Percentiles rank a stretch among this genome's conserved stretches.
Conservation (phyloP, 64 coral and sea anemone genomes). For the Porites australiensis region DNA sequence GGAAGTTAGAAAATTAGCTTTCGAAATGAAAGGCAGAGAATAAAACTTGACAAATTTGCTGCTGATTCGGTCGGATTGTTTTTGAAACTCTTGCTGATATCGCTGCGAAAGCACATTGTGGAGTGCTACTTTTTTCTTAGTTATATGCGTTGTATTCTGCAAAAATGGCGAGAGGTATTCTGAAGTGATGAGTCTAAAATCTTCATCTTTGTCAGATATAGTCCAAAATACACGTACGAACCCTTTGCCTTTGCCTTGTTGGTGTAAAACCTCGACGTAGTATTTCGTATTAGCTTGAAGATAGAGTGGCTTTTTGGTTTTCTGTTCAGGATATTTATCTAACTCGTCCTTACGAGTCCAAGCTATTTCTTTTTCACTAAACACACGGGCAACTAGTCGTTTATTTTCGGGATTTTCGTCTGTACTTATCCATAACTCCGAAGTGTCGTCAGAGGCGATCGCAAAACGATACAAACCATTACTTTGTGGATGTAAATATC, state of each 20-base stretch:
- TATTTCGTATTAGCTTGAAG: slow-evolving; percentile 51
- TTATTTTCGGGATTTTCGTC: slow-evolving; percentile 50
- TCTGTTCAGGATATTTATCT: slow-evolving; percentile 61
- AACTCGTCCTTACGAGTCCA: slow-evolving; percentile 43
- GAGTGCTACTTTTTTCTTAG: background rate
- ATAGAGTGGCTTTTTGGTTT: background rate
- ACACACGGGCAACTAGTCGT: slow-evolving; percentile 56
- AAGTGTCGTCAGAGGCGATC: slow-evolving; percentile 71
- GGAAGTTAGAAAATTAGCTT: background rate
- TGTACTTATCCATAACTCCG: slow-evolving; percentile 79
- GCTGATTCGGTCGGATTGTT: background rate
- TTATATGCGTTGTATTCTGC: background rate
- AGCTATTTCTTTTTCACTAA: background rate
- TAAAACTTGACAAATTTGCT: background rate
- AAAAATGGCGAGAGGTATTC: background rate
- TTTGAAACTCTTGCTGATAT: background rate
- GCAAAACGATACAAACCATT: slow-evolving; percentile 49
- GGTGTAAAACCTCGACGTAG: slow-evolving; percentile 66
- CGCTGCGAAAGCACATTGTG: background rate
- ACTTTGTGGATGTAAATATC: slow-evolving; percentile 55
- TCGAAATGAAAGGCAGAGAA: slow-evolving; percentile 12
- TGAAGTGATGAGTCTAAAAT: slow-evolving; percentile 1
- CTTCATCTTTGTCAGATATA: background rate
- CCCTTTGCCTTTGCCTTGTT: slow-evolving; percentile 7
- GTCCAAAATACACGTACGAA: slow-evolving; percentile 32